Evolutionary conservation across 2,113 vertebrate genomes (phyloP).

Genomic region (Campylomormyrus tamandua): DNA sequence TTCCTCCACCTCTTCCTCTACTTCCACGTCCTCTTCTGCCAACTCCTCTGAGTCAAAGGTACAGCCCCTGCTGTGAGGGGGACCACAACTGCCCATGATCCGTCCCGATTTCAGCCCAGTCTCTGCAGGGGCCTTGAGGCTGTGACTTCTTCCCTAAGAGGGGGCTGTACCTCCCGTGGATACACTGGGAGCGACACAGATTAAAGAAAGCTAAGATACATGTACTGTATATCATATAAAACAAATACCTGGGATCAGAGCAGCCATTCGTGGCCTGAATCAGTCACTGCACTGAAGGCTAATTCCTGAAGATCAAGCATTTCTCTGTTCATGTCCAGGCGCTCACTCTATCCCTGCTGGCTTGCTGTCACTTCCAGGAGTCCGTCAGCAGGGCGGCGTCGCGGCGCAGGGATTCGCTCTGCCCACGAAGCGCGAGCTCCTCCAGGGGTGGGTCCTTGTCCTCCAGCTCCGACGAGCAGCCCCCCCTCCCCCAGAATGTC

Average conservation of each 20-base stretch:
- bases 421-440: conserved; percentile 45
- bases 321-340: not conserved
- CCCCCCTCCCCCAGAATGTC: conserved; percentile 50
- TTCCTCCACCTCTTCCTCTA: conserved; percentile 39
- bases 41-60: conserved; percentile 62
- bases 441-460: conserved; percentile 24
- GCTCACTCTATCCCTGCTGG: no score
- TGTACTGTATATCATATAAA: not conserved
- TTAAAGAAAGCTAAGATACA: not conserved
- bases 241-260: not conserved
- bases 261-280: not conserved
- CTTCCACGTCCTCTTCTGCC: conserved; percentile 35
- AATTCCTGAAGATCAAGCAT: no score
- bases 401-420: not conserved
- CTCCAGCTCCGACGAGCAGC: conserved; percentile 37
- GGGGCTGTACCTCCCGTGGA: not conserved
- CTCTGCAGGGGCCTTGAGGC: not conserved
- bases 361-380: conserved; percentile 36
- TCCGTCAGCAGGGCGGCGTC: conserved; percentile 6
- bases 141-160: not conserved
- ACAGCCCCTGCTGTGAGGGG: not conserved
- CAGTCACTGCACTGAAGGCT: not conserved
- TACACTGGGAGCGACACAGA: not conserved
- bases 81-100: not conserved
- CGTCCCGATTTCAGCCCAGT: not conserved